Conservation (phyloP, 2,797 vertebrate genomes). For the Menidia menidia region DNA sequence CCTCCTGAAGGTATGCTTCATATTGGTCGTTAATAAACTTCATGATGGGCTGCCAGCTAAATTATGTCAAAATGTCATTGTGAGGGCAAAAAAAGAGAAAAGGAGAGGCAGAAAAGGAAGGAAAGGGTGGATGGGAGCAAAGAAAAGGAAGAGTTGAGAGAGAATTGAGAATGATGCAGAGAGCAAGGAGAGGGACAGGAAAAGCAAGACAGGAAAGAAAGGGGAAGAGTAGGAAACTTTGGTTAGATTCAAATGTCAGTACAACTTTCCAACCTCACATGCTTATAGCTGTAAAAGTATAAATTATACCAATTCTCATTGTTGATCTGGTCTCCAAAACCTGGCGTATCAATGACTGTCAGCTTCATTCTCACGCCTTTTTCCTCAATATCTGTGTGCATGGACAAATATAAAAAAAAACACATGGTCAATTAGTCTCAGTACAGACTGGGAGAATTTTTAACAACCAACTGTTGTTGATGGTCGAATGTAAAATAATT, state of each 20-base stretch:
- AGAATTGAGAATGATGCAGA: slow-evolving; percentile 8
- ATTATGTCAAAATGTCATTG: neutral
- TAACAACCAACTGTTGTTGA: neutral
- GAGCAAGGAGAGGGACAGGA: slow-evolving; percentile 25
- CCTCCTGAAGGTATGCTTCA: slow-evolving; percentile 96
- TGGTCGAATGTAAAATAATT: neutral
- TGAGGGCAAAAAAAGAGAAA: neutral
- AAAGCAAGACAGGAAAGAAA: neutral
- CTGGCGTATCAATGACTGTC: slow-evolving; percentile 97
- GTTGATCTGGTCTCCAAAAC: slow-evolving; percentile 98
- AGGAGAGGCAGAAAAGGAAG: neutral
- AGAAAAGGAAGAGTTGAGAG: neutral
- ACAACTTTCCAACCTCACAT: neutral
- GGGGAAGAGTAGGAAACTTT: neutral
- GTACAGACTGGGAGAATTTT: neutral
- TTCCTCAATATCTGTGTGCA: slow-evolving; percentile 91
- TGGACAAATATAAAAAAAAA: neutral
- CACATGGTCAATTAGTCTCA: slow-evolving; percentile 9
- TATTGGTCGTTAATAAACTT: slow-evolving; percentile 99
- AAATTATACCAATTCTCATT: slow-evolving; percentile 93
- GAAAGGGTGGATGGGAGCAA: slow-evolving; percentile 3
- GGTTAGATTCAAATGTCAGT: slow-evolving; percentile 19
- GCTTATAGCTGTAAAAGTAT: neutral
- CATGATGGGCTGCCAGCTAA: slow-evolving; percentile 98
- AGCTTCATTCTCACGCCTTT: slow-evolving; percentile 98